Evolutionary conservation across 2,113 vertebrate species (phyloP), one percentile per base, ranked within the genome.

Genomic region (Psittacara wagleri): DNA sequence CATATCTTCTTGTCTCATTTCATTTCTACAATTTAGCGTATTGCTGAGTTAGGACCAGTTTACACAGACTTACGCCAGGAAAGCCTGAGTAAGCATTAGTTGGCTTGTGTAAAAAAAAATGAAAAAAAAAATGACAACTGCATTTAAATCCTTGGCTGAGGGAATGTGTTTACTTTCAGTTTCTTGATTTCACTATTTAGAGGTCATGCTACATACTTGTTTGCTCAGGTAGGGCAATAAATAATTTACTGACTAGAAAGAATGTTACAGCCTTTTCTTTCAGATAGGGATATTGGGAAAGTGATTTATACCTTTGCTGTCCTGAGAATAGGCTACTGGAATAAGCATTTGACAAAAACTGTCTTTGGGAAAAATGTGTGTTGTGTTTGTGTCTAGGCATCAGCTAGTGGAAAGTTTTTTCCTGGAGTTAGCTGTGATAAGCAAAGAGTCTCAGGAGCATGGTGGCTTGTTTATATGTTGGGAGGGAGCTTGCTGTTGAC

Each of bases 211-310:
- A 29, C 49, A 49, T 76, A 39, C 48, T 86, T 81, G 68, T 46
- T 83, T 88, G 68, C 43, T 86, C 94, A 95, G 87, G 84, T 89
- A 85, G 14, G 81, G 68, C 82, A 88, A 74, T 96, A 97, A 94
- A 95, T 94, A 93, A 92, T 83, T 70, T 80, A 81, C 68, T 91
- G 75, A 82, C 70, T 83, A 48, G 33, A 81, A 94, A 92, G 86
- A 97, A 93, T 81, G 68, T 74, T 86, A 61, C 25, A 90, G 79
- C 27, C 37, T 84, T 93, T 94, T 66, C 33, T 49, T 94, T 90
- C 69, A 82, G 48, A 84, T 15, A 52, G 62, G 77, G 55, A n/a
- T 55, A n/a, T 31, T n/a, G 35, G 73, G 22, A 41, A 70, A 79
- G 86, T 86, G 39, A 96, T 96, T 96, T 86, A 81, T 82, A 61